These are phyloP conservation scores for Nothoprocta perdicaria DNA, from an alignment of 2,113 vertebrate genomes.

Conservation along the genomic window DNA sequence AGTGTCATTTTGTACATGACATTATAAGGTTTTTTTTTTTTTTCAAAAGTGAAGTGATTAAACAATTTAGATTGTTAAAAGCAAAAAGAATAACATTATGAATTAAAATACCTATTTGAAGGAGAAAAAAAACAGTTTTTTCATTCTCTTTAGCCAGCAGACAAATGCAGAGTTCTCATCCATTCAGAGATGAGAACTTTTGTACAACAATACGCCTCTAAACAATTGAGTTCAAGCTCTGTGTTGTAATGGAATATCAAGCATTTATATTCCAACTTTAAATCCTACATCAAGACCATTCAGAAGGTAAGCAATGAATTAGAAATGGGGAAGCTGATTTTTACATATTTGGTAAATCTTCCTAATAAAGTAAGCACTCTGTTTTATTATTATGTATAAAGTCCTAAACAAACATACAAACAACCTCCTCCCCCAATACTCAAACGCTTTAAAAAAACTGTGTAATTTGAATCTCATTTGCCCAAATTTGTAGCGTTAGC, in stretches of 20 bases:
- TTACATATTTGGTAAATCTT: not conserved
- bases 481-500: not conserved
- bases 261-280: not conserved
- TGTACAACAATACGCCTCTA: not conserved
- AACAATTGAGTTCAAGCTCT: not conserved
- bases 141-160: not conserved
- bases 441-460: not conserved
- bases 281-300: not conserved
- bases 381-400: not conserved
- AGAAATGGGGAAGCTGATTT: not conserved
- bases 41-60: not conserved
- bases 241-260: not conserved
- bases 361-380: accelerated
- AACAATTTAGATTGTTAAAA: not conserved
- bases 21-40: not conserved
- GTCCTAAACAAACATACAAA: not conserved
- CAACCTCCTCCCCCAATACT: too few species aligned
- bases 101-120: not conserved
- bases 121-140: not conserved
- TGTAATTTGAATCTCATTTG: not conserved
- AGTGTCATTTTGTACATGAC: not conserved
- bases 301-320: not conserved
- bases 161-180: not conserved
- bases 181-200: not conserved
- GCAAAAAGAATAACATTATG: not conserved